A percentile compares a stretch with the other conserved stretches of the same genome.
Evolutionary conservation across 2,888 invertebrate species (phyloP).

Genomic region (Cataglyphis rosenhaueri): DNA sequence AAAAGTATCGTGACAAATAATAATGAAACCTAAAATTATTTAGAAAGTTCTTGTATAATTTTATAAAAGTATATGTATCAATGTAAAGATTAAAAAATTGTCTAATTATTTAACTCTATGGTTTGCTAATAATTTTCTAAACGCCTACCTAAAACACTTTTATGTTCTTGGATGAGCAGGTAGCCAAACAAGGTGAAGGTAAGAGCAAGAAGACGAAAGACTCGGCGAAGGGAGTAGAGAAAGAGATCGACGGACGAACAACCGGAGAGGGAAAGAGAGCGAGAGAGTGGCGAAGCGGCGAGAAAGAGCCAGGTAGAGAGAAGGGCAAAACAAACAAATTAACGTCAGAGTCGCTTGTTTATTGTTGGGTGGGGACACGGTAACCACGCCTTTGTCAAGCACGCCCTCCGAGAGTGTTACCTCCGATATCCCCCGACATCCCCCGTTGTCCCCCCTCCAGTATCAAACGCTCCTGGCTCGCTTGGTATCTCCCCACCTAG

Average conservation of each 20-base stretch:
- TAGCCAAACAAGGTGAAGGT: conserved; percentile 53
- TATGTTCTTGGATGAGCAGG: conserved; percentile 32
- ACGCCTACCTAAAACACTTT: conserved; percentile 1
- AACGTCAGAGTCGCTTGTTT: conserved; percentile 83
- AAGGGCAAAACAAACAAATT: conserved; percentile 83
- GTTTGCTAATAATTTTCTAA: background rate
- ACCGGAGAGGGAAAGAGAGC: conserved; percentile 11
- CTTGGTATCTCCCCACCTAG: conserved; percentile 57
- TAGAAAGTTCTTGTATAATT: background rate
- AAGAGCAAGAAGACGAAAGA: conserved; percentile 51
- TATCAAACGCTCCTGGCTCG: conserved; percentile 72
- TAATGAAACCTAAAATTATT: background rate
- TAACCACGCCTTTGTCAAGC: conserved; percentile 84
- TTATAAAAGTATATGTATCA: background rate
- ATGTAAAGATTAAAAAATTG: background rate
- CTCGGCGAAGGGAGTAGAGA: conserved; percentile 19
- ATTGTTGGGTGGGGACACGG: conserved; percentile 83
- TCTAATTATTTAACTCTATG: background rate
- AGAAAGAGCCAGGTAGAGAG: conserved; percentile 59
- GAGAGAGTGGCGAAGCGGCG: conserved; percentile 39
- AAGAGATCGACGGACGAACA: conserved; percentile 45
- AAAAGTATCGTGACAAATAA: background rate
- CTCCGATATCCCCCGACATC: conserved; percentile 66
- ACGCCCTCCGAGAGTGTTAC: conserved; percentile 82
- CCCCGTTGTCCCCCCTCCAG: conserved; percentile 73